A percentile compares a stretch with the other conserved stretches of the same genome.
Evolutionary conservation across 2,797 vertebrate genomes (phyloP).

Genomic region (Chloroceryle inda): DNA sequence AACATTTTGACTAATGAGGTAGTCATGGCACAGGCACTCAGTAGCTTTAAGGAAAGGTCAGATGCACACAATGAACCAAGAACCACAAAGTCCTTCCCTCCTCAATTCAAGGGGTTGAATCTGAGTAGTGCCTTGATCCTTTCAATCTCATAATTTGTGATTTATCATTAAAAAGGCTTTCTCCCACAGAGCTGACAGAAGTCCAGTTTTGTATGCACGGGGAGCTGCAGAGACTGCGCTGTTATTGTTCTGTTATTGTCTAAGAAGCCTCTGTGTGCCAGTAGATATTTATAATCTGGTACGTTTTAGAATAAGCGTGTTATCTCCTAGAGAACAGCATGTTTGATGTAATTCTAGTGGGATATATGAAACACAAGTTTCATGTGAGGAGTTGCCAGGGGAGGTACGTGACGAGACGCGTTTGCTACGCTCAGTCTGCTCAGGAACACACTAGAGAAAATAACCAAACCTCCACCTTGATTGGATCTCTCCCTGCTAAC

Average conservation of each 20-base stretch:
- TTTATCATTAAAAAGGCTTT: conserved; percentile 10
- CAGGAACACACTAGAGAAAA: not conserved
- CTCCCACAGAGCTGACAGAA: not conserved
- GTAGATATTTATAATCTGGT: conserved; percentile 67
- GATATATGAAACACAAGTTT: conserved; percentile 10
- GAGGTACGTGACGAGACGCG: not conserved
- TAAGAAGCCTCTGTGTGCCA: conserved; percentile 4
- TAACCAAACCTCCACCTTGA: not conserved
- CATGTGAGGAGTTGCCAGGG: not conserved
- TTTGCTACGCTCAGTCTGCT: not conserved
- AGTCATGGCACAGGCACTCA: not conserved
- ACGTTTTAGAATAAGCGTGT: conserved; percentile 15
- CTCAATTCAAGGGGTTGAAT: conserved; percentile 37
- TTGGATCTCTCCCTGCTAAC: not conserved
- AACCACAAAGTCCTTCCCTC: not conserved
- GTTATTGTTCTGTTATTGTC: conserved; percentile 13
- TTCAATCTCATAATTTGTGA: conserved; percentile 10
- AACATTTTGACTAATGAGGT: conserved; percentile 14
- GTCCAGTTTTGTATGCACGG: not conserved
- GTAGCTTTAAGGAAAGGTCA: conserved; percentile 18
- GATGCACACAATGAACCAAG: not conserved
- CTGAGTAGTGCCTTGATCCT: not conserved
- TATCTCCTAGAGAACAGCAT: conserved; percentile 61
- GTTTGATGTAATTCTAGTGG: conserved; percentile 40
- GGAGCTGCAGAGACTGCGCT: not conserved